phyloP scores from a whole-genome alignment of 2,113 vertebrate species.

The Nyctereutes procyonoides region DNA sequence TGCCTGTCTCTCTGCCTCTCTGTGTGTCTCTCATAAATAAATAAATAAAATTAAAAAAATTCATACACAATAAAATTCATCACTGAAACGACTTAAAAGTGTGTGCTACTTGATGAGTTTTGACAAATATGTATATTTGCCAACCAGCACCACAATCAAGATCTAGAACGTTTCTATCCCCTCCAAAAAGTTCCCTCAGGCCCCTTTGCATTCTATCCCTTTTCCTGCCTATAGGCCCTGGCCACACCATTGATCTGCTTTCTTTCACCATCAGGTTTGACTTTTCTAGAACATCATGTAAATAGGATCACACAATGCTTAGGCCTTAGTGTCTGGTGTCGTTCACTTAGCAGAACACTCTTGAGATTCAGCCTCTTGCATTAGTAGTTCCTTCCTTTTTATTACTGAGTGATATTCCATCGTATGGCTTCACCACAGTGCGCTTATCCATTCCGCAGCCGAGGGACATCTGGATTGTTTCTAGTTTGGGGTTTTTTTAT shows the following conservation, averaged over 20 bases:
- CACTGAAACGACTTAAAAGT: neutral
- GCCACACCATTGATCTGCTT: neutral
- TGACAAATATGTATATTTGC: neutral
- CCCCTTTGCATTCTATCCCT: neutral
- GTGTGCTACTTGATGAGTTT: neutral
- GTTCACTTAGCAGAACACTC: neutral
- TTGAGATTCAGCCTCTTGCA: neutral
- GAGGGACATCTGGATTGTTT: neutral
- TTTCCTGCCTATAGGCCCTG: neutral
- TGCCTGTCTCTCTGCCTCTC: too few relatives aligned
- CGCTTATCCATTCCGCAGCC: neutral
- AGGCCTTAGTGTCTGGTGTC: neutral
- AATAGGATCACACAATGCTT: neutral
- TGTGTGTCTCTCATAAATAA: too few relatives aligned
- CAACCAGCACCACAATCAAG: neutral
- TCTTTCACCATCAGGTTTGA: neutral
- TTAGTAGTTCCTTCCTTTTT: neutral
- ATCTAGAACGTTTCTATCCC: neutral
- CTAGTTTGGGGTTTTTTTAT: neutral
- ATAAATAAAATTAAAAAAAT: neutral
- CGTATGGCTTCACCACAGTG: too few relatives aligned
- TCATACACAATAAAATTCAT: neutral
- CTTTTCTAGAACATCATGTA: neutral
- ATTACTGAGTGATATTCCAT: neutral
- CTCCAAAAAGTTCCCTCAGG: rapidly evolving